phyloP scores from a whole-genome alignment of 2,797 vertebrate genomes.

The Anas bahamensis region DNA sequence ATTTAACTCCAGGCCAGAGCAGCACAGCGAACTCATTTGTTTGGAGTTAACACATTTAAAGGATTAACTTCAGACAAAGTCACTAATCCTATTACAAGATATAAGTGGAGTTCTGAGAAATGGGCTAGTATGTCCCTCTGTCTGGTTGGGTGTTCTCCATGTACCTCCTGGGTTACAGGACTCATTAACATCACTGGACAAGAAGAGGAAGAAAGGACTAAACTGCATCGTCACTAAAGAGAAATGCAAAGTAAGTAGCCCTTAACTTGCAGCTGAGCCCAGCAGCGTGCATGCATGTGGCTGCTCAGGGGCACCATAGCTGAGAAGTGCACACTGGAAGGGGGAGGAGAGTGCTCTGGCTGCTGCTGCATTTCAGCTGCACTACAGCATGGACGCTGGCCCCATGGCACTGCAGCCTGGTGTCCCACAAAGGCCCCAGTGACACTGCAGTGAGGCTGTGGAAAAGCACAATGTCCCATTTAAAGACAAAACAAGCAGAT shows the following conservation, averaged over 20 bases:
- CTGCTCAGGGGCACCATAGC: accelerated
- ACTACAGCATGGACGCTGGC: neutral
- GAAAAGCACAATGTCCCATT: neutral
- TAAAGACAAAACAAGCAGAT: neutral
- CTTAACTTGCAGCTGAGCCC: neutral
- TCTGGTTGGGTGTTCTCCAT: neutral
- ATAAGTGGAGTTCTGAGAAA: constrained; percentile 1
- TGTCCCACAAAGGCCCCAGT: accelerated
- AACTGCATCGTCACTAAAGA: neutral
- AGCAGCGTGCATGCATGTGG: accelerated
- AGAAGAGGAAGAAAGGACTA: neutral
- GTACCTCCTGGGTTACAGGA: neutral
- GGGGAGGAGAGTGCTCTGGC: neutral
- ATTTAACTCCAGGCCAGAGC: neutral
- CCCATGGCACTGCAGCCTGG: accelerated
- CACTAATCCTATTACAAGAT: constrained; percentile 43
- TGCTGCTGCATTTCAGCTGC: neutral
- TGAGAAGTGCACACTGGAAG: accelerated
- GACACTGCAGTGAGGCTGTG: neutral
- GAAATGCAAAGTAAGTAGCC: neutral
- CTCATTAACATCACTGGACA: neutral
- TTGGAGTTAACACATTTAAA: constrained; percentile 35
- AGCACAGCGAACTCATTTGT: neutral
- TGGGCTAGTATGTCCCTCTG: neutral
- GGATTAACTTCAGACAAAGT: constrained; percentile 53